Percentiles rank a stretch among this genome's conserved stretches.
These are phyloP conservation scores for Ditylenchus dipsaci DNA, from an alignment of 1,140 invertebrate species.

Conservation along the genomic window DNA sequence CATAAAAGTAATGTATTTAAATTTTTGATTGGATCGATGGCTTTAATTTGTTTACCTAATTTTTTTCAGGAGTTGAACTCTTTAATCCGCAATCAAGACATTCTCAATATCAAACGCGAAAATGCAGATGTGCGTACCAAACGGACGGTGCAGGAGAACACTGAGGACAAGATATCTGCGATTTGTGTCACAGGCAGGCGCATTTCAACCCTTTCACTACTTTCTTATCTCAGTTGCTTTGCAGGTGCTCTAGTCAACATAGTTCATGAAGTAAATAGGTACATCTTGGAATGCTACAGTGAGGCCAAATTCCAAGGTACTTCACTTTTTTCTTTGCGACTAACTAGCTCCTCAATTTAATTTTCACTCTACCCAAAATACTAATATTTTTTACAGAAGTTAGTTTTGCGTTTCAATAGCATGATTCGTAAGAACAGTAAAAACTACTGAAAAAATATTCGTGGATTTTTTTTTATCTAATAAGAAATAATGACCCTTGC, in stretches of 20 bases:
- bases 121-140: slow-evolving; percentile 19
- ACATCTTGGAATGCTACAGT: slow-evolving; percentile 28
- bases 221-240: background rate
- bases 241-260: slow-evolving; percentile 42
- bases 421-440: no score
- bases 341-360: no score
- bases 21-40: no score
- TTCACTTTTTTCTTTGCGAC: background rate
- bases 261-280: slow-evolving; percentile 40
- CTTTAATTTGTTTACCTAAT: no score
- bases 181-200: slow-evolving; percentile 35
- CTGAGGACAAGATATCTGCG: slow-evolving; percentile 38
- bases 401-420: no score
- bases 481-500: no score
- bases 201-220: background rate
- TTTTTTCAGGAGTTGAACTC: slow-evolving; percentile 19
- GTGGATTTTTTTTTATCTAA: no score
- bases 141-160: slow-evolving; percentile 39
- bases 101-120: slow-evolving; percentile 25
- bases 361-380: no score
- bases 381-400: no score
- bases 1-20: slow-evolving; percentile 20
- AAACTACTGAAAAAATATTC: no score
- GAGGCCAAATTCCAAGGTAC: background rate
- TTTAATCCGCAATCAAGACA: slow-evolving; percentile 32